Conservation (phyloP, 2,888 invertebrate species). For the Euzophera pinguis region DNA sequence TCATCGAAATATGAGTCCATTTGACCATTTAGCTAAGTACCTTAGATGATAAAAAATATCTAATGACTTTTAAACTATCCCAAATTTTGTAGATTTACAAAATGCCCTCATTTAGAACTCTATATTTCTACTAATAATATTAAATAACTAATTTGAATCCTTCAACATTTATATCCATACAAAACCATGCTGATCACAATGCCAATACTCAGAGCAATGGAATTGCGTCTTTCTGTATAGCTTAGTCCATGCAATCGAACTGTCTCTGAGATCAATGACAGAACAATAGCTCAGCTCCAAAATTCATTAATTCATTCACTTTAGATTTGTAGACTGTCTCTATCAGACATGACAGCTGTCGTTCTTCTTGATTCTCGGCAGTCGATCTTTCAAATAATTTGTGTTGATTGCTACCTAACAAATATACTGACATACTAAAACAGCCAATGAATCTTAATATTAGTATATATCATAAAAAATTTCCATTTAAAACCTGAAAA, state of each 20-base stretch:
- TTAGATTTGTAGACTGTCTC: slow-evolving; percentile 6
- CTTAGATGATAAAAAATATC: no score
- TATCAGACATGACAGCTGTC: slow-evolving; percentile 6
- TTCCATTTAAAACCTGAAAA: no score
- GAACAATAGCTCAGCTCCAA: slow-evolving; percentile 23
- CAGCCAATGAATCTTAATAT: no score
- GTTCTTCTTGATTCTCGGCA: not conserved
- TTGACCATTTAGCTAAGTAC: no score
- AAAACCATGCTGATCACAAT: not conserved
- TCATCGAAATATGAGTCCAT: no score
- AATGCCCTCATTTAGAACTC: no score
- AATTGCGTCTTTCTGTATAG: slow-evolving; percentile 22
- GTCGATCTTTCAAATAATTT: not conserved
- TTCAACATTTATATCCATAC: no score
- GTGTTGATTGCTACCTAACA: slow-evolving; percentile 1
- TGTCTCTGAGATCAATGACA: slow-evolving; percentile 19
- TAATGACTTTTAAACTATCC: no score
- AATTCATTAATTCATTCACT: slow-evolving; percentile 16
- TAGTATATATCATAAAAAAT: no score
- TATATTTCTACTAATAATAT: no score
- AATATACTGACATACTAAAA: not conserved
- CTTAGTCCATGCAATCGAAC: slow-evolving; percentile 15
- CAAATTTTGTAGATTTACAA: no score
- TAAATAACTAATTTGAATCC: no score
- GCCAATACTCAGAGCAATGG: not conserved